Base-by-base conservation (phyloP, 2,797 vertebrate genomes). In the Sibirionetta formosa region DNA sequence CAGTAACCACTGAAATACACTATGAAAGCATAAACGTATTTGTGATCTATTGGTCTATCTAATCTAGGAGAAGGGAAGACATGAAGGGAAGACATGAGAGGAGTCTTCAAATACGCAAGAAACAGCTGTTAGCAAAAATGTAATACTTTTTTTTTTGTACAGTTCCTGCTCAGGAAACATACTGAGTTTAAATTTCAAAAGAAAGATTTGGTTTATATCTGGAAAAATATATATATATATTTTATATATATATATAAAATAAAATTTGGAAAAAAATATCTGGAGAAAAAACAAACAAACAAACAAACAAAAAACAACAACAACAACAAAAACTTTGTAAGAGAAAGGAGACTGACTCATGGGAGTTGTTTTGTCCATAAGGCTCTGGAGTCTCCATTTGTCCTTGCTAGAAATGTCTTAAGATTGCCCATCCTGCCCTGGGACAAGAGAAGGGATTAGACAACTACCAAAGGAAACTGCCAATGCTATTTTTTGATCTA, bases 21-120 rank as follows among this genome's bases (percentile, higher is more conserved):
- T 76, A 44, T 93, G 82, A 93, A 95, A 94, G 79, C 72, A 26
- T 54, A 94, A 86, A 94, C 16, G n/a, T 79, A 82, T 82, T 94
- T 84, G 42, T 77, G 42, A 31, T 33, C 86, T 93, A 82, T 88
- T 77, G 42, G 27, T 33, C 86, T 93, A 79, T 88, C 85, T 90
- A 76, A 83, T 72, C 70, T 57, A 48, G 31, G 27, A 84, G 46
- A 92, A 33, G 15, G 7, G 33, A 90, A 83, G 33, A 71, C 27
- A 53, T 63, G 72, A 78, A 33, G 15, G 7, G 33, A 90, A 83
- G 33, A 71, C 27, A 53, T 63, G 72, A 78, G 15, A 71, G 22
- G 77, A 93, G 69, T 76, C 40, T 93, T 95, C 33, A 72, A 86
- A 91, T 57, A 65, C 17, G 9, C 77, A 88, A 83, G 69, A 88